Conservation (phyloP, 2,797 vertebrate genomes). For the Peromyscus aztecus region DNA sequence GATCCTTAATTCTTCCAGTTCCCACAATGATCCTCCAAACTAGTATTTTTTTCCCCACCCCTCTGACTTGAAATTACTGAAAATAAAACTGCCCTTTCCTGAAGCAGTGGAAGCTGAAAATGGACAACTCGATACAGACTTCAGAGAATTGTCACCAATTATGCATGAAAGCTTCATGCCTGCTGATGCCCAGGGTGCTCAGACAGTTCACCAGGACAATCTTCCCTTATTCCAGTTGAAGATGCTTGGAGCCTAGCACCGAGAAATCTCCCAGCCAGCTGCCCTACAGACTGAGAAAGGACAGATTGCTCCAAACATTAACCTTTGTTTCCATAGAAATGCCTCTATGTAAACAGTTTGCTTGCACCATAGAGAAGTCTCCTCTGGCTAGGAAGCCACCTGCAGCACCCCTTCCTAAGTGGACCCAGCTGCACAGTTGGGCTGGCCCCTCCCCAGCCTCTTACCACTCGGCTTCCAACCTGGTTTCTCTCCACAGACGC, state of each 20-base stretch:
- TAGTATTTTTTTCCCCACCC: not conserved
- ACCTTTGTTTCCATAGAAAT: not conserved
- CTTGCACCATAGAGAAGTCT: not conserved
- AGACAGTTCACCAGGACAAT: not conserved
- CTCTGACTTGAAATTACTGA: not conserved
- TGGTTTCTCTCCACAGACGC: not conserved
- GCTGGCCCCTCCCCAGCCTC: not conserved
- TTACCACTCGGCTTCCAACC: not conserved
- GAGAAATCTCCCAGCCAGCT: not conserved
- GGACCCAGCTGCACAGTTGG: not conserved
- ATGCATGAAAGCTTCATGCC: not conserved
- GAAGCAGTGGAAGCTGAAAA: too few relatives aligned
- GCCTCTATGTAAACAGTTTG: not conserved
- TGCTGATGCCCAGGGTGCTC: not conserved
- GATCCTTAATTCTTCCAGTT: not conserved
- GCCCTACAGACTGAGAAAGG: not conserved
- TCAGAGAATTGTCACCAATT: not conserved
- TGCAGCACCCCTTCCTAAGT: not conserved
- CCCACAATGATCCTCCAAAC: not conserved
- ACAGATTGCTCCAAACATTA: not conserved
- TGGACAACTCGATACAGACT: fast-evolving
- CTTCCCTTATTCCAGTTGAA: not conserved
- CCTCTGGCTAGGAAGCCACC: not conserved
- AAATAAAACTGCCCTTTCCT: not conserved
- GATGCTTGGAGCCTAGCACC: not conserved